A percentile compares a stretch with the other conserved stretches of the same genome.
These are phyloP conservation scores for Centropristis striata DNA, from an alignment of 2,113 vertebrate genomes.

Conservation along the genomic window DNA sequence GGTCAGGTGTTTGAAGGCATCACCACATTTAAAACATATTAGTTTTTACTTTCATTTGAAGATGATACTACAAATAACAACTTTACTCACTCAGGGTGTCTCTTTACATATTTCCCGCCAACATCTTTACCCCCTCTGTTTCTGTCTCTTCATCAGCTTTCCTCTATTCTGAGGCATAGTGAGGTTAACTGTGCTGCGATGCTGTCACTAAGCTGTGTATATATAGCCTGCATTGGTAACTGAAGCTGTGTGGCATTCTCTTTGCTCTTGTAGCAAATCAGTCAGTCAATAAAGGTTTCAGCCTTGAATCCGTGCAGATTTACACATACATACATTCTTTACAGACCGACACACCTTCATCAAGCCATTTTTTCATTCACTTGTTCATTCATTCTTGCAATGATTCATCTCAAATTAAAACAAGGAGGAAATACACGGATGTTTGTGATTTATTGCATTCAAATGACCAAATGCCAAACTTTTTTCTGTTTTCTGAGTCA, in stretches of 20 bases:
- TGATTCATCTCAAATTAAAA: slow-evolving; percentile 2
- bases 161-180: slow-evolving; percentile 27
- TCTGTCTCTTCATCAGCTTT: slow-evolving; percentile 9
- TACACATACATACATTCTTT: neutral
- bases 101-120: neutral
- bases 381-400: neutral
- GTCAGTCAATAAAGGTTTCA: slow-evolving; percentile 25
- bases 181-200: slow-evolving; percentile 49
- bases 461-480: neutral
- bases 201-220: slow-evolving; percentile 47
- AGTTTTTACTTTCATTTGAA: neutral
- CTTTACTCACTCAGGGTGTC: neutral
- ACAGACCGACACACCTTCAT: neutral
- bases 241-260: slow-evolving; percentile 37
- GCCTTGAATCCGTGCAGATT: slow-evolving; percentile 23
- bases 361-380: neutral
- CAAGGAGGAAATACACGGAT: neutral
- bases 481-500: neutral
- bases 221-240: slow-evolving; percentile 55
- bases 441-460: slow-evolving; percentile 1
- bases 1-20: neutral
- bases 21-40: neutral
- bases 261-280: slow-evolving; percentile 40
- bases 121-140: neutral
- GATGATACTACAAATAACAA: neutral